phyloP scores from a whole-genome alignment of 2,797 vertebrate species.

The Microchirus variegatus region DNA sequence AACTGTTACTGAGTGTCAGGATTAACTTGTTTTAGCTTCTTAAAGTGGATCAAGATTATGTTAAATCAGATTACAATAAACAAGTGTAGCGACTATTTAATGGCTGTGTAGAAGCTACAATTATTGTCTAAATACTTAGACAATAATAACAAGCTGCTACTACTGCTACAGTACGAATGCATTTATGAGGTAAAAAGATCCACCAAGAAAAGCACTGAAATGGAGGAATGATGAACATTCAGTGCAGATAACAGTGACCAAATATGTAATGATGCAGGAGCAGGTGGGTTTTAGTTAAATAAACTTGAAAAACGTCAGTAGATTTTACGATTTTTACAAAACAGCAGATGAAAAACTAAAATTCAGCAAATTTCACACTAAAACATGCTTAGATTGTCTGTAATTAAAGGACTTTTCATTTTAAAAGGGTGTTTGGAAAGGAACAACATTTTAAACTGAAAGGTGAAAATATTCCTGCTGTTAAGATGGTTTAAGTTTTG shows the following conservation, averaged over 20 bases:
- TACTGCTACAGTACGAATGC: neutral
- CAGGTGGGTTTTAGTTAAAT: no score
- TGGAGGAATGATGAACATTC: no score
- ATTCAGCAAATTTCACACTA: conserved; percentile 4
- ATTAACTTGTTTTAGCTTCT: neutral
- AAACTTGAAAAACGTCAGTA: no score
- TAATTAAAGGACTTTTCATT: conserved; percentile 12
- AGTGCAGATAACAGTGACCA: no score
- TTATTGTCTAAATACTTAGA: neutral
- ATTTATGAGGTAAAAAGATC: neutral
- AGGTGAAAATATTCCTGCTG: conserved; percentile 18
- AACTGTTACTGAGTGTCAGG: neutral
- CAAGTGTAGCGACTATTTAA: neutral
- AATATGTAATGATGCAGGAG: no score
- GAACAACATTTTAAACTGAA: conserved; percentile 12
- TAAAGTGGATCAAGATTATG: neutral
- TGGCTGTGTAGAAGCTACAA: neutral
- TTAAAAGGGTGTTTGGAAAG: conserved; percentile 2
- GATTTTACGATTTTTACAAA: no score
- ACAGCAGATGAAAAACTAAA: neutral
- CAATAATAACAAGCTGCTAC: no score
- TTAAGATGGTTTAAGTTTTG: conserved; percentile 12
- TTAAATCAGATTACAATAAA: neutral
- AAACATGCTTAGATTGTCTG: conserved; percentile 9
- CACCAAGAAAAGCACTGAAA: no score